Evolutionary conservation across 1,140 invertebrate genomes (phyloP), one percentile per base, ranked within the genome.

Genomic region (Gerris buenoi): DNA sequence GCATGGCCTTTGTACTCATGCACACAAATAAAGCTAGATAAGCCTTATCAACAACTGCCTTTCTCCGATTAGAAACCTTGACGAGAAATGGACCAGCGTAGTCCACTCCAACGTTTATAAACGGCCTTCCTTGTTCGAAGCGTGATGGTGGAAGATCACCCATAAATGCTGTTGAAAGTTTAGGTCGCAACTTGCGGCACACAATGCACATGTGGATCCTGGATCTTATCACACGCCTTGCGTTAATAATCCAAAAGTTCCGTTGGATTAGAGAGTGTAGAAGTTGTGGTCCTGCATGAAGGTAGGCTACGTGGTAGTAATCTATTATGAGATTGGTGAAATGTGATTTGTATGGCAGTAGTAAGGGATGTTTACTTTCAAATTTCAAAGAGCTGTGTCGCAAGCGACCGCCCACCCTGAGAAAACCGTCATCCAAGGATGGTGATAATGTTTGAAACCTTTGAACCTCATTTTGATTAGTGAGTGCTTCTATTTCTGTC

Each of bases 271-370:
- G n/a, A 10, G 61, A 18, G 22, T 23, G 26, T 2, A 25, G 18
- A 25, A 63, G 61, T n/a, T 18, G 25, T 5, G 61, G 61, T n/a
- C 61, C 61, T 13, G 23, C 22, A 63, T 63, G 61, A 63, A 26
- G 25, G n/a, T n/a, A 14, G 2, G 23, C 5, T 10, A 5, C 5
- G 18, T 46, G 33, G 18, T 46, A 46, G 5, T 46, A 5, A 46
- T 46, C 33, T 10, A 46, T 46, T 5, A 46, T 46, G 5, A 46
- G 18, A 46, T 46, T 46, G 33, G 33, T 46, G 33, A 46, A 18
- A 46, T 46, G 33, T 10, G 33, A 46, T 18, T 46, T 46, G 5
- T 5, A 5, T 46, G 33, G 33, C 5, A 46, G 33, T 46, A 46
- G 18, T 10, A 46, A 10, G 18, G 33, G 33, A 46, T 46, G 33